phyloP scores from a whole-genome alignment of 2,113 vertebrate species.

The Desmodus rotundus region DNA sequence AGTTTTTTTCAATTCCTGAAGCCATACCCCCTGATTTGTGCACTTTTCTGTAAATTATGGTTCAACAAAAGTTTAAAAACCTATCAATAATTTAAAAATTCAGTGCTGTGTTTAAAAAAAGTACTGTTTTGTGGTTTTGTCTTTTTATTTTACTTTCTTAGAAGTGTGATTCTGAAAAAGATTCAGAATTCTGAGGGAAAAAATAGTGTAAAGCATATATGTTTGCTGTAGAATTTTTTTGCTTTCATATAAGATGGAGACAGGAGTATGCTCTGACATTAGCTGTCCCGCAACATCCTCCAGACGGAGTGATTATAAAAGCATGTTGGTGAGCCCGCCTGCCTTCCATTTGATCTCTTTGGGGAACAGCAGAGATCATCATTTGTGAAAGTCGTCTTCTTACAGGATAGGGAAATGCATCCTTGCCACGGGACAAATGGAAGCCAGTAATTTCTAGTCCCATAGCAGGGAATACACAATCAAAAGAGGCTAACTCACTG shows the following conservation, averaged over 20 bases:
- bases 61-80: neutral
- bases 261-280: neutral
- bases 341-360: constrained; percentile 62
- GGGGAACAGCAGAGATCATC: constrained; percentile 53
- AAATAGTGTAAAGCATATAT: neutral
- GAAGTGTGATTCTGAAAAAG: neutral
- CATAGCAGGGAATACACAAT: constrained; percentile 58
- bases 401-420: constrained; percentile 56
- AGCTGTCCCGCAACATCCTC: neutral
- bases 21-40: neutral
- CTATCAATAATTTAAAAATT: neutral
- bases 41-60: neutral
- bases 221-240: neutral
- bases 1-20: neutral
- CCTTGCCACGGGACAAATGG: constrained; percentile 57
- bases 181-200: neutral
- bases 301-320: neutral
- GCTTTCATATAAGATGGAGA: constrained; percentile 37
- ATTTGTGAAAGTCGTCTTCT: constrained; percentile 53
- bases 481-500: constrained; percentile 50
- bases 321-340: neutral
- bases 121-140: neutral
- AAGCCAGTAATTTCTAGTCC: constrained; percentile 65
- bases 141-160: neutral
- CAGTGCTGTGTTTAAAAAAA: neutral